phyloP scores from a whole-genome alignment of 1,140 invertebrate genomes.

The Agrypnia vestita region DNA sequence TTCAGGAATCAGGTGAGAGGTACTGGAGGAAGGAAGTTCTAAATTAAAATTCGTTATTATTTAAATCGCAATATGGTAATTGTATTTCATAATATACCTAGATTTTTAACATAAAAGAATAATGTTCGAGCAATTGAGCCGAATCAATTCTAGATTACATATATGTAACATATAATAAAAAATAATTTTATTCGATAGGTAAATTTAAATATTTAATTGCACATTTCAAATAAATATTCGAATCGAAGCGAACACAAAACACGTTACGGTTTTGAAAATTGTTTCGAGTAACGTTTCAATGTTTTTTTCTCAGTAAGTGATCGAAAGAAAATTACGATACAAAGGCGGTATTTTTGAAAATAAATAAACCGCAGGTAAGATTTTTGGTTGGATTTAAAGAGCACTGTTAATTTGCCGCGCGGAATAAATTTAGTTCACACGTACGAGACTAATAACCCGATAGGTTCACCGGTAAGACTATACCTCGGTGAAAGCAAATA shows the following conservation, averaged over 20 bases:
- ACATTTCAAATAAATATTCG: conserved; percentile 29
- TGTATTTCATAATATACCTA: conserved; percentile 60
- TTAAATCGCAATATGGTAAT: conserved; percentile 51
- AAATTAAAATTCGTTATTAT: conserved; percentile 54
- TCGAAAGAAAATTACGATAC: neutral
- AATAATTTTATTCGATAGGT: conserved; percentile 7
- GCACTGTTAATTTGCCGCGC: neutral
- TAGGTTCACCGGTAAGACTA: neutral
- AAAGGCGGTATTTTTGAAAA: neutral
- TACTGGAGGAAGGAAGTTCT: neutral
- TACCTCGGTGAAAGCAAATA: neutral
- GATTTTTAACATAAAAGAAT: conserved; percentile 58
- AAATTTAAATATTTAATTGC: conserved; percentile 33
- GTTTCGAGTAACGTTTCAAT: neutral
- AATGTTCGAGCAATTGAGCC: conserved; percentile 58
- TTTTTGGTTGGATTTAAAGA: conserved; percentile 10
- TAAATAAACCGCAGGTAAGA: neutral
- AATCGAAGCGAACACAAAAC: neutral
- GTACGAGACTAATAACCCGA: neutral
- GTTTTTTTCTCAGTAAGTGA: neutral
- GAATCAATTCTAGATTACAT: conserved; percentile 32
- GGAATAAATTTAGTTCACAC: neutral
- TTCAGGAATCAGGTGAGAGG: neutral
- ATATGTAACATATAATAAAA: conserved; percentile 13
- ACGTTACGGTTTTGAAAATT: neutral